Evolutionary conservation across 1,140 invertebrate genomes (phyloP).

Genomic region (Diorhabda carinulata): DNA sequence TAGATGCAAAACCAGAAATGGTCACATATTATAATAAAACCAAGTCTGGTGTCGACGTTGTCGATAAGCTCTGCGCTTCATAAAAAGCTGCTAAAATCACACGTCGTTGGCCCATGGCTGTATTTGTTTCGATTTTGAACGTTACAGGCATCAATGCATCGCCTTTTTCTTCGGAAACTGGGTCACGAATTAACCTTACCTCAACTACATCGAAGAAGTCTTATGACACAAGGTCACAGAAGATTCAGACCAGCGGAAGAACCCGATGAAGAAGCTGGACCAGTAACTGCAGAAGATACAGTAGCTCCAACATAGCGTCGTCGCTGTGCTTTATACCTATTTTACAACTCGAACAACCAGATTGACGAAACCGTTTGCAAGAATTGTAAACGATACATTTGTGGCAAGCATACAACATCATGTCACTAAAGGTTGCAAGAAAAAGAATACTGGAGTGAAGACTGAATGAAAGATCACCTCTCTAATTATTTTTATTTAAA

Average conservation of each 20-base stretch:
- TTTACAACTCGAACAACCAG: not conserved
- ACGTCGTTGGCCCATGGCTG: constrained; percentile 17
- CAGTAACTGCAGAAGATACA: not conserved
- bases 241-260: not conserved
- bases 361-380: not conserved
- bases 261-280: not conserved
- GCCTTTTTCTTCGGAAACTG: not conserved
- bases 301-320: not conserved
- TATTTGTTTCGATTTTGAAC: constrained; percentile 18
- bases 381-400: constrained; percentile 1
- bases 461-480: not conserved
- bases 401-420: not conserved
- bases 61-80: constrained; percentile 15
- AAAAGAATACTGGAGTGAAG: not conserved
- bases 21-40: constrained; percentile 18
- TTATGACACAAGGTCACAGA: not conserved
- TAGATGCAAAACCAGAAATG: too few species aligned
- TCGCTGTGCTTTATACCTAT: not conserved
- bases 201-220: not conserved
- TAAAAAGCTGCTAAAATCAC: constrained; percentile 19
- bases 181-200: not conserved
- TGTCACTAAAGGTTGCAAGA: constrained; percentile 1
- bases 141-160: constrained; percentile 18
- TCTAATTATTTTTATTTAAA: too few species aligned
- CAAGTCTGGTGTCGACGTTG: constrained; percentile 15